Base-by-base conservation (phyloP, 2,888 invertebrate genomes). In the Trypoxylon attenuatum region DNA sequence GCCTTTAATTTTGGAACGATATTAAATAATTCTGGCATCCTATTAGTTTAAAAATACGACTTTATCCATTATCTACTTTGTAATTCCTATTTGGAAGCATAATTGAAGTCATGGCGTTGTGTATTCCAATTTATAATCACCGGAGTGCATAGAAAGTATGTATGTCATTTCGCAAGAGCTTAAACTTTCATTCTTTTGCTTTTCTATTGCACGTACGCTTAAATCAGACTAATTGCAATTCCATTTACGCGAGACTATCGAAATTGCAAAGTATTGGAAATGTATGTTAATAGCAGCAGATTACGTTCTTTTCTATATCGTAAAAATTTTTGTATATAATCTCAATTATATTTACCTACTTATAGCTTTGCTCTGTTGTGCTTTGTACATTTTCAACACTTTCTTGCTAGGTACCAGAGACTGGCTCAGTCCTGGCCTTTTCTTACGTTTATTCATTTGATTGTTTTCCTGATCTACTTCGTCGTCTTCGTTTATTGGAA, bases 331-430 rank as follows among this genome's bases (percentile, higher is more conserved):
- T 55, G 46, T 23, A 27, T 18, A 38, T 50, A 47, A 27, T 15
- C 33, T 46, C 23, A 53, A 29, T 51, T 55, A 42, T 43, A 52
- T 71, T 84, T 84, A 86, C 83, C 86, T 84, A 72, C 76, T 76
- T 73, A 84, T 77, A 50, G 84, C 77, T 70, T 87, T 89, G 69
- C 88, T 83, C 87, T 91, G 92, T 82, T 91, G 91, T 73, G 90
- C 90, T 85, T 91, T 91, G 85, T 92, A 94, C 88, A 91, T 91
- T 88, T 94, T 94, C 87, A 96, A 90, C 6, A 96, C 94, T 88
- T 94, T 95, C 83, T 96, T 96, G 18, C 95, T 93, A 5, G 96
- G 96, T 41, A 94, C 89, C 52, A 97, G 86, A 2, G 90, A 90
- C 82, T 94, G 92, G 29, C 92, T 90, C 13, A 97, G 87, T 0